These are phyloP conservation scores for Muschampia staudingeri DNA, from an alignment of 2,888 invertebrate genomes.

Conservation along the genomic window DNA sequence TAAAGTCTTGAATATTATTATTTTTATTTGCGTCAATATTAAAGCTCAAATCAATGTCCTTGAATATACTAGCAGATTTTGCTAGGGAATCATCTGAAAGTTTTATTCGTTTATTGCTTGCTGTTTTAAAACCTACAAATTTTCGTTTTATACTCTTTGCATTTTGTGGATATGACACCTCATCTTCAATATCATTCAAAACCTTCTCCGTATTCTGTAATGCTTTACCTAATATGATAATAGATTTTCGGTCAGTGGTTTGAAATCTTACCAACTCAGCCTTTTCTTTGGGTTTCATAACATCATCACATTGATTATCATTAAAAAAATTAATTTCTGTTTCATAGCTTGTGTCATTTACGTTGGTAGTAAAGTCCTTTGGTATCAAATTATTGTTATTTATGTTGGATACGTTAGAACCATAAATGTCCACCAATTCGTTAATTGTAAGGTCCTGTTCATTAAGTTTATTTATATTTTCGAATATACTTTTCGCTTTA, in stretches of 20 bases:
- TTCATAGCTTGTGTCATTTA: neutral
- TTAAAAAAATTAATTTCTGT: neutral
- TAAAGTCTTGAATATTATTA: neutral
- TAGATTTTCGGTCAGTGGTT: constrained; percentile 28
- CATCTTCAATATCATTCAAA: constrained; percentile 6
- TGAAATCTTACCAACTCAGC: constrained; percentile 21
- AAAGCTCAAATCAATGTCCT: constrained; percentile 66
- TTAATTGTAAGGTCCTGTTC: constrained; percentile 70
- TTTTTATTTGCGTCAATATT: neutral
- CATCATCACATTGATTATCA: neutral
- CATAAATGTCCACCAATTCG: constrained; percentile 74
- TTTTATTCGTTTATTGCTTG: constrained; percentile 69
- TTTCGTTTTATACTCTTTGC: neutral
- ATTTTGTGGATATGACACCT: neutral
- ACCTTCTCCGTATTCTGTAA: constrained; percentile 14
- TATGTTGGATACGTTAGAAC: constrained; percentile 44
- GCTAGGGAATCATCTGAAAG: constrained; percentile 73
- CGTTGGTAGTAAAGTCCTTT: neutral
- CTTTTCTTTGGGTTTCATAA: neutral
- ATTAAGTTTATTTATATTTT: constrained; percentile 65
- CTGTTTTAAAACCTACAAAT: constrained; percentile 77
- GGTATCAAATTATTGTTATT: constrained; percentile 22
- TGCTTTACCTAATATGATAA: constrained; percentile 26
- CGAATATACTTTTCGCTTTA: constrained; percentile 80
- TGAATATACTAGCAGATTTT: constrained; percentile 74